A percentile compares a stretch with the other conserved stretches of the same genome.
phyloP scores from a whole-genome alignment of 2,113 vertebrate genomes.

The Leucopternis melanops region DNA sequence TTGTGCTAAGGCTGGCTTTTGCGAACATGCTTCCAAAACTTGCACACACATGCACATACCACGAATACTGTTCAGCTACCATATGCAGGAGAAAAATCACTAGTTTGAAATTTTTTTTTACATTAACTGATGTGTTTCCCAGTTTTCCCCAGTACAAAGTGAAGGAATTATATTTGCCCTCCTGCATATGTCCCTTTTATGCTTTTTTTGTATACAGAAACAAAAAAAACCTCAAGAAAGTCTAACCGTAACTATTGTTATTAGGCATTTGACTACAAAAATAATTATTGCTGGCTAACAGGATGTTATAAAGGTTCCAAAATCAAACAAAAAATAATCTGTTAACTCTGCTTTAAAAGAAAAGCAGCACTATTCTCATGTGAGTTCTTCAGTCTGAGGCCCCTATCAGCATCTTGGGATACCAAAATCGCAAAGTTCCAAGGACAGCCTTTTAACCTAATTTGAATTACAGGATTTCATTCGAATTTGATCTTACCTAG shows the following conservation, averaged over 20 bases:
- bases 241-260: background rate
- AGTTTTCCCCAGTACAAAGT: background rate
- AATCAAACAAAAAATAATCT: background rate
- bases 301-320: background rate
- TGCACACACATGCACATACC: background rate
- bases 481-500: background rate
- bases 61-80: background rate
- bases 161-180: background rate
- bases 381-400: background rate
- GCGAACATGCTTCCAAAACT: background rate
- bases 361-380: background rate
- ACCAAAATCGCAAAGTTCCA: background rate
- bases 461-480: background rate
- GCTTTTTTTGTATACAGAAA: background rate
- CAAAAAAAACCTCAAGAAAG: rapidly evolving
- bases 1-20: background rate
- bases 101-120: background rate
- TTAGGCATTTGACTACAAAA: background rate
- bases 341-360: background rate
- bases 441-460: background rate
- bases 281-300: background rate
- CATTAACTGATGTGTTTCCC: background rate
- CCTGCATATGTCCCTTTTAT: background rate
- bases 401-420: background rate
- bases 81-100: background rate